These are phyloP conservation scores for Acronicta alni DNA, from an alignment of 2,888 invertebrate species.

Conservation along the genomic window DNA sequence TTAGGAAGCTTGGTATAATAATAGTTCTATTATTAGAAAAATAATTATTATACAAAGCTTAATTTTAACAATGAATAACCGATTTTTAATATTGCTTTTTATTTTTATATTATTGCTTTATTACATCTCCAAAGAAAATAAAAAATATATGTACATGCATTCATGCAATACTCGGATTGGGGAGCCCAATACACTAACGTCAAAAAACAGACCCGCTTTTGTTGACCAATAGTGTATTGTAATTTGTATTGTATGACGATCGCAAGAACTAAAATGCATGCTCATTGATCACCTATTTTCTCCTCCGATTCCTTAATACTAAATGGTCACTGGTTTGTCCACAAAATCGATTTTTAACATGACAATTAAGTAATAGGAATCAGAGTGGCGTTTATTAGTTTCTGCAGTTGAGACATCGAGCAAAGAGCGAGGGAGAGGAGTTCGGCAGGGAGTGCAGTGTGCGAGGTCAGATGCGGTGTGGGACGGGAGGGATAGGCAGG, in stretches of 20 bases:
- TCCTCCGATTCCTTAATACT: slow-evolving; percentile 44
- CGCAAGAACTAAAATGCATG: slow-evolving; percentile 39
- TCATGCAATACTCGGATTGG: slow-evolving; percentile 58
- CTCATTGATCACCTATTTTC: slow-evolving; percentile 17
- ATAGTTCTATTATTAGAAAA: too few species aligned
- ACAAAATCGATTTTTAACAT: slow-evolving; percentile 6
- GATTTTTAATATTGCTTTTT: too few species aligned
- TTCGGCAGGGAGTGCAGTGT: slow-evolving; percentile 61
- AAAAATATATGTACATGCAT: slow-evolving; percentile 46
- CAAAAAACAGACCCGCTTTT: slow-evolving; percentile 28
- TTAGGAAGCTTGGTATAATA: too few species aligned
- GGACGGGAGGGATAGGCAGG: slow-evolving; percentile 19
- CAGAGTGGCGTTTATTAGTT: slow-evolving; percentile 49
- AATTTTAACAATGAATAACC: too few species aligned
- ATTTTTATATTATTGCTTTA: too few species aligned
- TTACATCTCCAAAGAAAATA: slow-evolving; percentile 40
- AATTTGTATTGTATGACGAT: slow-evolving; percentile 20
- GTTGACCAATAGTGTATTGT: slow-evolving; percentile 25
- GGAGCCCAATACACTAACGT: slow-evolving; percentile 61
- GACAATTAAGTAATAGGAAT: slow-evolving; percentile 34
- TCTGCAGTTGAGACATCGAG: slow-evolving; percentile 54
- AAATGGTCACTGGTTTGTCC: slow-evolving; percentile 24
- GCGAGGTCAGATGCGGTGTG: slow-evolving; percentile 65
- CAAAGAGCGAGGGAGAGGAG: slow-evolving; percentile 57
- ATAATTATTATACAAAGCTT: too few species aligned